Conservation (phyloP, 2,888 invertebrate genomes). For the Cephus nigrinus region DNA sequence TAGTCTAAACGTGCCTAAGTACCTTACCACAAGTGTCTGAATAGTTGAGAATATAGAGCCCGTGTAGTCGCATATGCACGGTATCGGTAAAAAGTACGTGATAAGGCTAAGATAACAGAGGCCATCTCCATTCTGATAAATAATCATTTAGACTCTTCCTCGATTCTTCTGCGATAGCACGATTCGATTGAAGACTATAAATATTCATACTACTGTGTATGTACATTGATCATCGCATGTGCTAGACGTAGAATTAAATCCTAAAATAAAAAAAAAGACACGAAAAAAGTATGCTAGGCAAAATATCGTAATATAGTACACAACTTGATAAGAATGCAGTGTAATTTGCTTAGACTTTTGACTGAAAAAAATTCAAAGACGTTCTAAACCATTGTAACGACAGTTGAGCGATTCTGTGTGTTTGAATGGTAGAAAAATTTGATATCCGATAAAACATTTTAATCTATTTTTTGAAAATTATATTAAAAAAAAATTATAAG, state of each 20-base stretch:
- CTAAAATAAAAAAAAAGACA: background rate
- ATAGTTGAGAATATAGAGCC: background rate
- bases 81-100: background rate
- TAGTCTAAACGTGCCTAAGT: background rate
- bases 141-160: background rate
- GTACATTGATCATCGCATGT: no score
- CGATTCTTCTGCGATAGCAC: background rate
- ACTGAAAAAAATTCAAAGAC: background rate
- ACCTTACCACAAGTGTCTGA: background rate
- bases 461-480: background rate
- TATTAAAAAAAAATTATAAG: background rate
- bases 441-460: background rate
- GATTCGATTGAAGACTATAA: background rate
- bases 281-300: background rate
- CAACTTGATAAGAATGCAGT: background rate
- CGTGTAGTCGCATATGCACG: background rate
- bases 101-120: background rate
- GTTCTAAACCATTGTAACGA: no score
- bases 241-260: no score
- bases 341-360: background rate
- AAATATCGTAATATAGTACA: background rate
- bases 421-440: background rate
- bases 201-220: background rate
- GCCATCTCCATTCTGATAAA: background rate
- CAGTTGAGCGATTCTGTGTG: no score